Conservation (phyloP, 2,888 invertebrate species). For the Allophyes oxyacanthae region DNA sequence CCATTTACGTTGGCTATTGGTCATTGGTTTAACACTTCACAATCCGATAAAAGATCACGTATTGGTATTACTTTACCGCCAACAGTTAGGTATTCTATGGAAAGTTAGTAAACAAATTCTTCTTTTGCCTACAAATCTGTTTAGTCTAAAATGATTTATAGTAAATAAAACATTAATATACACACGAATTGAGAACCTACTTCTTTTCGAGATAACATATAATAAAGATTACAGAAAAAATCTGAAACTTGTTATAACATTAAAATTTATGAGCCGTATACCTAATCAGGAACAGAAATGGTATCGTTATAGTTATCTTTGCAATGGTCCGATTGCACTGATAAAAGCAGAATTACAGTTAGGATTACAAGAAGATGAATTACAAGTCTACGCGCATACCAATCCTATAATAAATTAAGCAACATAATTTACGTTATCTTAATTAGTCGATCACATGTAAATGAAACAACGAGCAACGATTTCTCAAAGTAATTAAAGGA, state of each 20-base stretch:
- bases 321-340: conserved; percentile 18
- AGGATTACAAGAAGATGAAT: conserved; percentile 11
- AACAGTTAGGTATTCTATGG: not conserved
- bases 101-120: not conserved
- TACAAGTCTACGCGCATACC: not conserved
- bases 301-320: conserved; percentile 26
- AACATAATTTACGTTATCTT: conserved; percentile 23
- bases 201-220: not conserved
- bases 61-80: not conserved
- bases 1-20: conserved; percentile 28
- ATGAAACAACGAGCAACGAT: conserved; percentile 2
- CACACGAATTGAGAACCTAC: no score
- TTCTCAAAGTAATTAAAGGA: conserved; percentile 2
- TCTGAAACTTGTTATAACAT: not conserved
- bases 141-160: no score
- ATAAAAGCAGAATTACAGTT: conserved; percentile 14
- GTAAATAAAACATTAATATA: no score
- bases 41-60: conserved; percentile 18
- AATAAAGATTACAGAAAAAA: not conserved
- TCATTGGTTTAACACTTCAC: conserved; percentile 26
- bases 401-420: conserved; percentile 11
- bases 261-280: not conserved
- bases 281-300: conserved; percentile 11
- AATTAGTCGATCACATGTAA: conserved; percentile 21
- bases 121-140: no score